Conservation (phyloP, 2,888 invertebrate genomes). For the Hipparchia semele region DNA sequence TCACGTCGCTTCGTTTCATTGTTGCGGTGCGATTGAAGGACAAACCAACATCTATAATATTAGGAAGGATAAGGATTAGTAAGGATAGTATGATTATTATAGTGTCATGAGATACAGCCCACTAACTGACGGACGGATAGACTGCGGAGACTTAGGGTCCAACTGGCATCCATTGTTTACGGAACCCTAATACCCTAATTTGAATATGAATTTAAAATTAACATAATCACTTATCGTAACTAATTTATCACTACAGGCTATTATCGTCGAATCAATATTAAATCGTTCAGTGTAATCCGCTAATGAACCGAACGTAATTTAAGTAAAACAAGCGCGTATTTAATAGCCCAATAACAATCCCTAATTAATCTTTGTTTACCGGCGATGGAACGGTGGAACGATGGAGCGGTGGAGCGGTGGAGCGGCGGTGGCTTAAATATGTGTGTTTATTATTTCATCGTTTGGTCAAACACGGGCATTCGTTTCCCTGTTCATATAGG, state of each 20-base stretch:
- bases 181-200: too few relatives aligned
- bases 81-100: too few relatives aligned
- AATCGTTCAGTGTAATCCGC: conserved; percentile 23
- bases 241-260: not conserved
- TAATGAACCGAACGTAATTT: conserved; percentile 25
- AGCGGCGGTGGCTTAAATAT: conserved; percentile 26
- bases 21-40: too few relatives aligned
- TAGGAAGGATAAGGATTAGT: too few relatives aligned
- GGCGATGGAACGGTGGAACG: conserved; percentile 13
- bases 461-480: conserved; percentile 28
- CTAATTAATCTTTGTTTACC: conserved; percentile 33
- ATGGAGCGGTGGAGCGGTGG: conserved; percentile 14
- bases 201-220: too few relatives aligned
- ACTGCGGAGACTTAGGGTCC: too few relatives aligned
- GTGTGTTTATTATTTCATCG: conserved; percentile 29
- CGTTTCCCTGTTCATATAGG: conserved; percentile 7
- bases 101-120: too few relatives aligned
- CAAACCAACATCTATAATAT: too few relatives aligned
- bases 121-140: too few relatives aligned
- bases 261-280: conserved; percentile 11
- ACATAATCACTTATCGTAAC: not conserved
- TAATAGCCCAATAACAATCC: conserved; percentile 25
- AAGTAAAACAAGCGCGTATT: conserved; percentile 19
- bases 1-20: too few relatives aligned
- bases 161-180: too few relatives aligned